Base-by-base conservation (phyloP, 2,888 invertebrate genomes). In the Electrophaes corylata region DNA sequence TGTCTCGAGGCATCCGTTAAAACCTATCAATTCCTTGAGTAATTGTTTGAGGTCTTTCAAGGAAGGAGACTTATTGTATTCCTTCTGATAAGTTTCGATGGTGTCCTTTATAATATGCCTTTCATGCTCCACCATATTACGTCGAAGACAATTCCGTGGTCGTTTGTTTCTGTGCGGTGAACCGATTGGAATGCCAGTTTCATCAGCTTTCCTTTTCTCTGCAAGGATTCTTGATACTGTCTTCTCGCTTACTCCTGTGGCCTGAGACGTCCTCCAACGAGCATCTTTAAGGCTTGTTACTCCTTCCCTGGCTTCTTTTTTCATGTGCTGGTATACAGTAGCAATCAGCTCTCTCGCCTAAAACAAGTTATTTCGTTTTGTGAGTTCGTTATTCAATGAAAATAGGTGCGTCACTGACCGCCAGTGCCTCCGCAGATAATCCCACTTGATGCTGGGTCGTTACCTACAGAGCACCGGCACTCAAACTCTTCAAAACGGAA, bases 331-430 rank as follows among this genome's bases (percentile, higher is more conserved):
- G 20, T 56, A 56, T 1, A 56, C 49, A 11, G 39, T 4, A 31
- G 56, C 56, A 31, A 56, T 49, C 5, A 56, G 12, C 18, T 56
- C 56, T 16, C 56, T 44, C 39, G 56, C 49, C 56, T 56, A 16
- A 31, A 56, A 56, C 18, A 48, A 44, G 10, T 10, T 8, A 10
- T 29, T 29, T 29, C 1, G 26, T 8, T 1, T 20, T 20, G 4
- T 4, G 5, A 20, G 3, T 20, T 5, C 20, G 20, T 5, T 3
- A 20, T 4, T 20, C n/a, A n/a, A n/a, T n/a, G n/a, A n/a, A n/a
- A n/a, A n/a, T n/a, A n/a, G n/a, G n/a, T n/a, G n/a, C n/a, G n/a
- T n/a, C n/a, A n/a, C n/a, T n/a, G n/a, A n/a, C n/a, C n/a, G n/a
- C n/a, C n/a, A n/a, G n/a, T n/a, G n/a, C n/a, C n/a, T n/a, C n/a